phyloP scores from a whole-genome alignment of 2,113 vertebrate species.

The Ifrita kowaldi region DNA sequence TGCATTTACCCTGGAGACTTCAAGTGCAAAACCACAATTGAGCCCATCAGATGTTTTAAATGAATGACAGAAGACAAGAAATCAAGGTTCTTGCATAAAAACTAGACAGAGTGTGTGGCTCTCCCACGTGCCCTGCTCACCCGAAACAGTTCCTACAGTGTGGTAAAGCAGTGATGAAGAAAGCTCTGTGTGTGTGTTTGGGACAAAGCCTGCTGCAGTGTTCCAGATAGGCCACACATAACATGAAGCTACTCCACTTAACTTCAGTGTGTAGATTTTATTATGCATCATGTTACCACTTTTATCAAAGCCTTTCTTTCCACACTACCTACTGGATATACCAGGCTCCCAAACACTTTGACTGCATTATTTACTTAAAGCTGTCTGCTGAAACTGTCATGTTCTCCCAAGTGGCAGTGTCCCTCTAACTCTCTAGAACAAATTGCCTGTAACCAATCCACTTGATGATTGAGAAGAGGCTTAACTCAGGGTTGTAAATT shows the following conservation, averaged over 20 bases:
- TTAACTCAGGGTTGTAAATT: conserved; percentile 17
- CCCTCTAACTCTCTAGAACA: not conserved
- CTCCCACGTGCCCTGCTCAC: not conserved
- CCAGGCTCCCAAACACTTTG: not conserved
- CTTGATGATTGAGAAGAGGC: conserved; percentile 42
- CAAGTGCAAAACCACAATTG: rapidly evolving
- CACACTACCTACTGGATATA: not conserved
- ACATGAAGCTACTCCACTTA: not conserved
- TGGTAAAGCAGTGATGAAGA: not conserved
- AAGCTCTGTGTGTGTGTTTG: not conserved
- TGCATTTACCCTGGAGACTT: not conserved
- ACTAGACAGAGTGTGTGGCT: not conserved
- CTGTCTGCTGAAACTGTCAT: not conserved
- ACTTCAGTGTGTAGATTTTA: not conserved
- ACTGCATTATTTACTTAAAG: not conserved
- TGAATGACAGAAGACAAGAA: not conserved
- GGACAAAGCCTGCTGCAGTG: not conserved
- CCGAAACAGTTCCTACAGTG: not conserved
- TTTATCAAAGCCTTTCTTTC: not conserved
- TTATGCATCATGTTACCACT: not conserved
- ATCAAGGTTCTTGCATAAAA: not conserved
- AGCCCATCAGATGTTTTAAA: not conserved
- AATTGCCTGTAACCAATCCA: conserved; percentile 29
- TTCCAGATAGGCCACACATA: rapidly evolving
- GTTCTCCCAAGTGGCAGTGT: not conserved